Evolutionary conservation across 2,797 vertebrate species (phyloP).

Genomic region (Sorex maritimensis): DNA sequence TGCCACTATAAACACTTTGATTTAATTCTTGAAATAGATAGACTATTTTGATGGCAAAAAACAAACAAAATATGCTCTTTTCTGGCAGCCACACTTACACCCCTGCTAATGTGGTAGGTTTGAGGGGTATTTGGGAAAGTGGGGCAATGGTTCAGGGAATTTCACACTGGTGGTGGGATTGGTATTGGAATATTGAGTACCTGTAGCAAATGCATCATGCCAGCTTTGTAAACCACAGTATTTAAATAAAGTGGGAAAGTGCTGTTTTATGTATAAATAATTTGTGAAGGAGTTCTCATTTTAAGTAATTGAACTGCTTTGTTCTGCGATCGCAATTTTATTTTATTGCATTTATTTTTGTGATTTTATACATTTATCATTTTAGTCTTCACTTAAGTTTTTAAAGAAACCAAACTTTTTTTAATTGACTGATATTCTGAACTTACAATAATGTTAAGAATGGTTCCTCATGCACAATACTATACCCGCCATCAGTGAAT

Average conservation of each 20-base stretch:
- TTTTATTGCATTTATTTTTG: background rate
- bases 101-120: too few relatives aligned
- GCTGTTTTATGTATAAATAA: conserved; percentile 39
- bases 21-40: background rate
- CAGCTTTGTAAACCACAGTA: too few relatives aligned
- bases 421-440: background rate
- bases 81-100: too few relatives aligned
- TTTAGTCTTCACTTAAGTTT: background rate
- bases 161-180: too few relatives aligned
- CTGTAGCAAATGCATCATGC: too few relatives aligned
- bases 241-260: too few relatives aligned
- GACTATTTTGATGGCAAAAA: conserved; percentile 35
- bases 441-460: too few relatives aligned
- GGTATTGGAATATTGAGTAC: too few relatives aligned
- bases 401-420: background rate
- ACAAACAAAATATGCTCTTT: background rate
- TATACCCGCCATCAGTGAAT: too few relatives aligned
- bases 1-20: background rate
- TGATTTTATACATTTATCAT: conserved; percentile 10
- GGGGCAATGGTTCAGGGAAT: too few relatives aligned
- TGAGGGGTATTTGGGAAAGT: too few relatives aligned
- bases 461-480: too few relatives aligned
- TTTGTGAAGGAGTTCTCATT: conserved; percentile 2
- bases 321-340: background rate
- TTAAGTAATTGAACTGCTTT: conserved; percentile 52